Base-by-base conservation (phyloP, 1,140 invertebrate species). In the Aethina tumida region DNA sequence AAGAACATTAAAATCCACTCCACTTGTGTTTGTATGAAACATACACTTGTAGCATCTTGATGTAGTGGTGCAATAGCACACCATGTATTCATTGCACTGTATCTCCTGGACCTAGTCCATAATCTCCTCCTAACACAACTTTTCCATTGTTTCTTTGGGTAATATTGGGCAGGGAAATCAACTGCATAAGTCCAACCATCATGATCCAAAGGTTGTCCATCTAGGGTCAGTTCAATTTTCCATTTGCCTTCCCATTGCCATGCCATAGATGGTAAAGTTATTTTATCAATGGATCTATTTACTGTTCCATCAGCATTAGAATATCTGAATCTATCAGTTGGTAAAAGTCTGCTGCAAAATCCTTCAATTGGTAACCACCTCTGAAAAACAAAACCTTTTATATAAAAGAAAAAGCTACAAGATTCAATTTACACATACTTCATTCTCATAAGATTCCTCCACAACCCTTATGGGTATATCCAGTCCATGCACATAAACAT, bases 221-320 rank as follows among this genome's bases (percentile, higher is more conserved):
- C 79, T 28, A 94, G 67, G 16, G 82, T 86, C 8, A 86, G 72
- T 60, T 94, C 89, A 33, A 93, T 71, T 45, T 86, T 77, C 91
- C 91, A 96, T 81, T 66, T 95, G 87, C 90, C 90, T 93, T 53
- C 88, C 79, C 91, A 91, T 92, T 40, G 87, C 84, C 74, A 89
- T 77, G 87, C 84, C 74, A 89, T 81, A 0, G 88, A 91, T 13
- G 90, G 90, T 15, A 94, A 62, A 48, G 81, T 68, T 27, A 94
- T 86, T 53, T 77, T 77, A 49, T 88, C 79, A 40, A 86, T 79
- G 16, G 77, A 75, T 33, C 82, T 69, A 51, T 87, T 77, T 31
- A 73, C 69, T 14, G 75, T 74, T 2, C 91, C 91, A 72, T 90
- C 84, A 53, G 75, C 74, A 56, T 76, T 83, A 1, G 86, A 90